Base-by-base conservation (phyloP, 53 echinoderm and acorn worm genomes). In the Crossaster papposus region DNA sequence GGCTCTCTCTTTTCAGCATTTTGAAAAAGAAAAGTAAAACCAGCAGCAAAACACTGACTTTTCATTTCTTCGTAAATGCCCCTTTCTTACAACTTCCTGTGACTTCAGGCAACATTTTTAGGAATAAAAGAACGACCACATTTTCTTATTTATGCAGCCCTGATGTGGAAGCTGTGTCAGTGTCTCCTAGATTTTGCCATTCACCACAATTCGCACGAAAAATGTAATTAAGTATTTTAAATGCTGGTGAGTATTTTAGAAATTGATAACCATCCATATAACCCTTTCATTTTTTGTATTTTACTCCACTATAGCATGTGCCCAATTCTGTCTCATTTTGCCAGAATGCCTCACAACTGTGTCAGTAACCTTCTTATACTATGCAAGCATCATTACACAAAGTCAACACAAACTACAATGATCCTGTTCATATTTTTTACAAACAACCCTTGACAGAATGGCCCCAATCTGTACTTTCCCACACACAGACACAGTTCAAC, bases 71-170 rank as follows among this genome's bases (percentile, higher is more conserved):
- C 62, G 3, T 17, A 71, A 71, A 71, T 71, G 29, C 29, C 72
- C 31, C 23, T 26, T 79, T 79, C 44, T 51, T 51, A 20, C 20
- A 80, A 58, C 80, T 80, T 78, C 78, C 78, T 78, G 78, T 78
- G 50, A 35, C 78, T 78, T 50, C 50, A 26, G 78, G 78, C 78
- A 78, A 78, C 50, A 78, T n/a, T 20, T 0, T 22, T 2, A 17
- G 51, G 34, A 23, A 23, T 22, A 78, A n/a, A 35, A 35, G 51
- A 78, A 20, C 23, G 13, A 18, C 38, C 22, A 18, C n/a, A n/a
- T n/a, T n/a, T n/a, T n/a, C n/a, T n/a, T n/a, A n/a, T n/a, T n/a
- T n/a, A n/a, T 76, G 36, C 31, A 30, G 36, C 37, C 36, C 14
- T 23, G 35, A 15, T 36, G 76, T 76, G 20, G 2, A 17, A 33